Evolutionary conservation across 2,113 vertebrate genomes (phyloP).

Genomic region (Galbula dea): DNA sequence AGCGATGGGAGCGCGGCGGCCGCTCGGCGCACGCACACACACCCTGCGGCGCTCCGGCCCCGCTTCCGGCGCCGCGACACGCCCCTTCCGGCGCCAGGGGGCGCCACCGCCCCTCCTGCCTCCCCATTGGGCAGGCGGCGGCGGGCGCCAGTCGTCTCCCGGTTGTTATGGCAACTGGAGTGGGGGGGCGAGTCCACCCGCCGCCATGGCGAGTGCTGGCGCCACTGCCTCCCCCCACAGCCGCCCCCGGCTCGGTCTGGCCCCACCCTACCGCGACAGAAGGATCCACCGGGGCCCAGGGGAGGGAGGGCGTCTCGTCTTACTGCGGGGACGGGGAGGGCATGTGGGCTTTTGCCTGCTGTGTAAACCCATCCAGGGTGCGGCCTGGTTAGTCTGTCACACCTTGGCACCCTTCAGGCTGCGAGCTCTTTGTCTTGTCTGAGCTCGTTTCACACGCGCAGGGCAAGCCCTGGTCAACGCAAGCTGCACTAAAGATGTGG

Average conservation of each 20-base stretch:
- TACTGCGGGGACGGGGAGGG: background rate
- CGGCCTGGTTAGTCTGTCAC: fast-evolving
- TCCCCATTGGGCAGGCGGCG: background rate
- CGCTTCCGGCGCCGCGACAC: conserved; percentile 2
- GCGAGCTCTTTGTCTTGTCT: fast-evolving
- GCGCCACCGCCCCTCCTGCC: background rate
- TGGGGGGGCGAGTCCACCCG: background rate
- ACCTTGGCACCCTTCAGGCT: fast-evolving
- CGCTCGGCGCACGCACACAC: conserved; percentile 14
- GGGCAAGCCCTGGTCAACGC: fast-evolving
- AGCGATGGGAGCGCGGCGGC: background rate
- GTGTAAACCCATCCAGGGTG: fast-evolving
- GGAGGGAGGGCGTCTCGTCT: background rate
- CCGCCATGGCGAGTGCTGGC: background rate
- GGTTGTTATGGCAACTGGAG: background rate
- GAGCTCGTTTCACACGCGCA: fast-evolving
- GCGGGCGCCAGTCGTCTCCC: background rate
- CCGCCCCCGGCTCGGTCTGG: background rate
- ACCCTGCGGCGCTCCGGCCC: conserved; percentile 21
- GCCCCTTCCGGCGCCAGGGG: background rate
- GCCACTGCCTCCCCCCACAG: background rate
- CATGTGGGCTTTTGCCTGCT: background rate
- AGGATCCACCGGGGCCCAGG: background rate
- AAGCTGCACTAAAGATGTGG: fast-evolving
- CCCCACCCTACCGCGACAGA: background rate